Conservation (phyloP, 2,888 invertebrate genomes). For the Drosophila phalerata region DNA sequence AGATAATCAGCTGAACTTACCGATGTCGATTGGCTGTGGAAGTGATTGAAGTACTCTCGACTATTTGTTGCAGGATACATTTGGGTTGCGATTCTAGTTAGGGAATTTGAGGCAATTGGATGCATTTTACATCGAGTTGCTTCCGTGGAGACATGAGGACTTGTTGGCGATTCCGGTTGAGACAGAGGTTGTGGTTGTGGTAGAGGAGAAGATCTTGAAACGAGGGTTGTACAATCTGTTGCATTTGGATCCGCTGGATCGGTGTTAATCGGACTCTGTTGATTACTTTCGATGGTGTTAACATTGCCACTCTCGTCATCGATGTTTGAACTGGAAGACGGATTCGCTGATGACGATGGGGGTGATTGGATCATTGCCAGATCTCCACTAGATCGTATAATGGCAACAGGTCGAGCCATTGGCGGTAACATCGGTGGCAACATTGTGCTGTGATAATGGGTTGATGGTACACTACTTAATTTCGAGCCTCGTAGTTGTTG, state of each 20-base stretch:
- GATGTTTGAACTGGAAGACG: slow-evolving; percentile 82
- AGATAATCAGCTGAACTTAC: slow-evolving; percentile 64
- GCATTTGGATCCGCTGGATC: slow-evolving; percentile 22
- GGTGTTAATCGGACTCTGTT: slow-evolving; percentile 57
- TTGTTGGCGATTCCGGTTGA: slow-evolving; percentile 41
- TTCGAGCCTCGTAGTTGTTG: slow-evolving; percentile 60
- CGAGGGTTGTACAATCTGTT: slow-evolving; percentile 54
- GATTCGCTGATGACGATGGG: slow-evolving; percentile 87
- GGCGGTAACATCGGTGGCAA: slow-evolving; percentile 97
- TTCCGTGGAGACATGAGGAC: slow-evolving; percentile 49
- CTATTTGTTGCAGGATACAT: slow-evolving; percentile 86
- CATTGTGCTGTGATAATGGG: slow-evolving; percentile 90
- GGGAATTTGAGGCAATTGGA: slow-evolving; percentile 52
- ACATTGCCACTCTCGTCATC: slow-evolving; percentile 47
- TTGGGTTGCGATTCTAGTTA: slow-evolving; percentile 85
- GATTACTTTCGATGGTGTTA: slow-evolving; percentile 51
- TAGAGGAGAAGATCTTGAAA: slow-evolving; percentile 68
- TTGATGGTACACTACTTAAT: slow-evolving; percentile 41
- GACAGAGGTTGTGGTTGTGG: neutral
- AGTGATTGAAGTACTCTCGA: slow-evolving; percentile 94
- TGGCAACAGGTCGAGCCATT: slow-evolving; percentile 98
- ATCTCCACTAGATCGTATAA: slow-evolving; percentile 95
- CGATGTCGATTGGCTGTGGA: slow-evolving; percentile 94
- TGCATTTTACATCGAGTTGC: slow-evolving; percentile 56
- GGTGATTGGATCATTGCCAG: slow-evolving; percentile 88